A percentile compares a stretch with the other conserved stretches of the same genome.
Evolutionary conservation across 1,140 invertebrate genomes (phyloP).

Genomic region (Drosophila lacteicornis): DNA sequence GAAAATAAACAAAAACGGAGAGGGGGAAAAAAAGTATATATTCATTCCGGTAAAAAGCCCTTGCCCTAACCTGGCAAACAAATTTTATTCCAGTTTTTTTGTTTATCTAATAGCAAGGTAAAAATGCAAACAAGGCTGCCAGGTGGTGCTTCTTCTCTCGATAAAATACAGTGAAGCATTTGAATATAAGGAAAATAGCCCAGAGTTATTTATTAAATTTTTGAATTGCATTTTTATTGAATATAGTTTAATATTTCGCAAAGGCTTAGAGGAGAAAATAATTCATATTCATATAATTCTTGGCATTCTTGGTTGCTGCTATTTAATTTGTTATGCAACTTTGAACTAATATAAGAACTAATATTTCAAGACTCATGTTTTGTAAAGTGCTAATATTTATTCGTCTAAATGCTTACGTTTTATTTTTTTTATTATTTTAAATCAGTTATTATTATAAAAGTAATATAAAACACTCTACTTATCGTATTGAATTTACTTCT

Average conservation of each 20-base stretch:
- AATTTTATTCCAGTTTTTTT: conserved; percentile 58
- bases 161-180: conserved; percentile 20
- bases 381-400: too few relatives aligned
- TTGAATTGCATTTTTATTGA: neutral
- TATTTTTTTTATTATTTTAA: too few relatives aligned
- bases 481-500: conserved; percentile 5
- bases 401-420: too few relatives aligned
- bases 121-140: conserved; percentile 66
- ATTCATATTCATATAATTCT: too few relatives aligned
- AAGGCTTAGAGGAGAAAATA: too few relatives aligned
- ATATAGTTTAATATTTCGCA: neutral
- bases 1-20: conserved; percentile 49
- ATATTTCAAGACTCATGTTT: too few relatives aligned
- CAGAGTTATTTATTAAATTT: neutral
- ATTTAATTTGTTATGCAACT: too few relatives aligned
- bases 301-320: too few relatives aligned
- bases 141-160: neutral
- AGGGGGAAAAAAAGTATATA: conserved; percentile 7
- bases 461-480: neutral
- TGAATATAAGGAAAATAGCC: neutral
- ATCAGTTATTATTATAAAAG: neutral
- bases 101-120: conserved; percentile 73
- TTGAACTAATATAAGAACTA: too few relatives aligned
- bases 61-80: conserved; percentile 56
- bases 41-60: conserved; percentile 30